Evolutionary conservation across 2,113 vertebrate species (phyloP), one percentile per base, ranked within the genome.

Genomic region (Xyrauchen texanus): DNA sequence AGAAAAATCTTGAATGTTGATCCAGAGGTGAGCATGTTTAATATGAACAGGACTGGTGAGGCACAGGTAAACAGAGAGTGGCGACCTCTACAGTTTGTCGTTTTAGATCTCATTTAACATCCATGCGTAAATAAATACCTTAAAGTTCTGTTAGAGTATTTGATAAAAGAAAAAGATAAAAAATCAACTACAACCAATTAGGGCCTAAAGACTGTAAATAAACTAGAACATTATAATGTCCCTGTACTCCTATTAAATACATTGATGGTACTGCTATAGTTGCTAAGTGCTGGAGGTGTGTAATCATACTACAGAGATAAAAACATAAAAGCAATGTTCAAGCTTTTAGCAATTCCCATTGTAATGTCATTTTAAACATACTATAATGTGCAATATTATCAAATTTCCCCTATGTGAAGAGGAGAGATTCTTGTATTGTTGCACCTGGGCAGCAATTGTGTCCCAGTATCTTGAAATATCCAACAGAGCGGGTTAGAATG

Each of bases 1-100:
- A 87, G 90, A 72, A 95, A 95, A 91, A 88, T 92, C 73, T 88
- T 96, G 78, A 93, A 93, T 6, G 93, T 96, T 72, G 94, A 96
- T 83, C 94, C 95, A 45, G 87, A 90, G 94, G 95, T 97, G 91
- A 77, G 89, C 16, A 70, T 21, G 51, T 64, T 51, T 62, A 21
- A 53, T 62, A 67, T 21, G 1, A 12, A 64, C 12, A 77, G 7
- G 2, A 8, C 60, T 53, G 60, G 7, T 49, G 45, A 68, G 34
- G 42, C 8, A 57, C 16, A 9, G 15, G 70, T 47, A 21, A 74
- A 74, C 45, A 51, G 10, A 49, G 15, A 73, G 42, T 47, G n/a
- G 9, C 62, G 45, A 74, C 10, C 46, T 74, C 58, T 51, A 46
- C 12, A 4, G 42, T 6, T 57, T 42, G 1, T 52, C 53, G 5